Evolutionary conservation across 2,113 vertebrate species (phyloP).

Genomic region (Ascaphus truei): DNA sequence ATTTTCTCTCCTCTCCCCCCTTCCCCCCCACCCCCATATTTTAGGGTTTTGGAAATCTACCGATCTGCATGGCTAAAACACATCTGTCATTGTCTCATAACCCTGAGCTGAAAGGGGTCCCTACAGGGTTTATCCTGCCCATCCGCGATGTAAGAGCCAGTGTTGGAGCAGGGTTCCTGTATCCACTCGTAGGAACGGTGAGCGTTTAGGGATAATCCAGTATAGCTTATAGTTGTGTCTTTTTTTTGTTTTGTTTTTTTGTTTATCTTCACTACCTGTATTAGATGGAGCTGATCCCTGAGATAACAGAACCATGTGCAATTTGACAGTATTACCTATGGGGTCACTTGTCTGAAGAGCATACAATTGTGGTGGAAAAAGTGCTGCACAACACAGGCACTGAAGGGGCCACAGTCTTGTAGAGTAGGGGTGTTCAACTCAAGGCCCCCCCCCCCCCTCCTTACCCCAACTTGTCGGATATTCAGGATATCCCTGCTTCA

Average conservation of each 20-base stretch:
- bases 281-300: background rate
- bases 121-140: conserved; percentile 85
- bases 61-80: conserved; percentile 98
- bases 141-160: conserved; percentile 91
- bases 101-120: conserved; percentile 90
- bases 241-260: background rate
- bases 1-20: background rate
- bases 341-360: background rate
- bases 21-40: no score
- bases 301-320: background rate
- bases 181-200: conserved; percentile 90
- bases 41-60: conserved; percentile 87
- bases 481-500: no score
- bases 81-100: conserved; percentile 93
- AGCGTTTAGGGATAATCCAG: conserved; percentile 38
- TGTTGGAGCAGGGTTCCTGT: conserved; percentile 92
- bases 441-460: no score
- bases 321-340: background rate
- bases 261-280: background rate
- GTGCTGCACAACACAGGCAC: no score
- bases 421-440: no score
- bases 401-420: no score
- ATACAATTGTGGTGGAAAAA: no score
- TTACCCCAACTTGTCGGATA: no score
- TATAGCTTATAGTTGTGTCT: background rate